A percentile compares a stretch with the other conserved stretches of the same genome.
Evolutionary conservation across 2,888 invertebrate species (phyloP).

Genomic region (Cacoxenus indagator): DNA sequence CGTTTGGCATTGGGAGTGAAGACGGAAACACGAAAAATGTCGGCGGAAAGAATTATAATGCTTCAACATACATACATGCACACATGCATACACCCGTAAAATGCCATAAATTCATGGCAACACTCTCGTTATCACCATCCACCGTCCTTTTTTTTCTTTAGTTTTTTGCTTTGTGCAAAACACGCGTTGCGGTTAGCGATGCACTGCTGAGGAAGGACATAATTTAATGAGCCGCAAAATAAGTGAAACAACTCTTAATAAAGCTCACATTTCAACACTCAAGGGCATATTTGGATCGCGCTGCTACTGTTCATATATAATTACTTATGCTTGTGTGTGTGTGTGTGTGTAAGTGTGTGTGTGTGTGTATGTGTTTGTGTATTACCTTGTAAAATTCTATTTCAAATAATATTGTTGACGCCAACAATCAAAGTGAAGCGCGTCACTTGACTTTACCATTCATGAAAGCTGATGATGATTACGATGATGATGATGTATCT

Average conservation of each 20-base stretch:
- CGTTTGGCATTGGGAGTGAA: conserved; percentile 1
- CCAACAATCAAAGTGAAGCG: no score
- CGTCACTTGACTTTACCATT: no score
- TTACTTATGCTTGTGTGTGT: no score
- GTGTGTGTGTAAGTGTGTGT: not conserved
- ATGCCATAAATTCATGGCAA: no score
- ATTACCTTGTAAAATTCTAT: not conserved
- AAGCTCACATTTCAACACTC: conserved; percentile 19
- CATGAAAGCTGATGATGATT: no score
- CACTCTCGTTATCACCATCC: no score
- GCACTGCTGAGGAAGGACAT: not conserved
- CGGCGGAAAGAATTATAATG: not conserved
- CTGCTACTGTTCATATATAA: no score
- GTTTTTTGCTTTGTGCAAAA: no score
- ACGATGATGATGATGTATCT: no score
- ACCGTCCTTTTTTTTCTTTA: no score
- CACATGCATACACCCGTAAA: not conserved
- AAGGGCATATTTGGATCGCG: not conserved
- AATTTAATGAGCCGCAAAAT: conserved; percentile 21
- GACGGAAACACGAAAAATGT: conserved; percentile 5
- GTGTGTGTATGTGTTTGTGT: not conserved
- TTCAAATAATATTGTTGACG: not conserved
- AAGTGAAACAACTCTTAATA: conserved; percentile 20
- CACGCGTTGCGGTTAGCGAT: no score
- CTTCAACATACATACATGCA: not conserved